Percentiles rank a stretch among this genome's conserved stretches.
These are phyloP conservation scores for Scomberomorus guttatus DNA, from an alignment of 2,797 vertebrate species.

Conservation along the genomic window DNA sequence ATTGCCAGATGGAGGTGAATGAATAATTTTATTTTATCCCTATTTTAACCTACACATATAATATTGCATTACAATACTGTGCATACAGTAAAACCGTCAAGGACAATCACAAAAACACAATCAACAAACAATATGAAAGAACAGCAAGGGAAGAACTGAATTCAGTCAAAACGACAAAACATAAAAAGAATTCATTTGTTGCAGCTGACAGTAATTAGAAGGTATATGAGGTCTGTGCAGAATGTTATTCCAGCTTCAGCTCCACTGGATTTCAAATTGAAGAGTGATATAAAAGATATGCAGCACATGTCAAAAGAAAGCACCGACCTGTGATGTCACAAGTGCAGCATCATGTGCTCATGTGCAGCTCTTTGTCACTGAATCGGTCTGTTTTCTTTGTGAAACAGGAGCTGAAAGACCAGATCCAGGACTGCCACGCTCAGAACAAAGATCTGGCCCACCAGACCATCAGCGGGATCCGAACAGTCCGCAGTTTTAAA, in stretches of 20 bases:
- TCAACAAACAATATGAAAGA: too few relatives aligned
- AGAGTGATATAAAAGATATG: background rate
- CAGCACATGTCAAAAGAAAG: background rate
- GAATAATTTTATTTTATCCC: too few relatives aligned
- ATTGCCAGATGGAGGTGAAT: too few relatives aligned
- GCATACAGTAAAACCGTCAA: too few relatives aligned
- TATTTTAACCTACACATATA: too few relatives aligned
- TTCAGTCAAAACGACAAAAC: background rate
- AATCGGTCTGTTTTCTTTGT: background rate
- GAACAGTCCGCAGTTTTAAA: constrained; percentile 87
- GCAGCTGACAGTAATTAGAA: too few relatives aligned
- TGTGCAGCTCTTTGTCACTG: background rate
- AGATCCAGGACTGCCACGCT: constrained; percentile 88
- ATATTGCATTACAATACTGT: too few relatives aligned
- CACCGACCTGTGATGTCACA: background rate
- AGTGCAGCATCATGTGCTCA: background rate
- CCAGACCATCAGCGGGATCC: constrained; percentile 82
- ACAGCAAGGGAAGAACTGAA: background rate
- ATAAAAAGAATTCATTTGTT: too few relatives aligned
- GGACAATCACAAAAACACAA: too few relatives aligned
- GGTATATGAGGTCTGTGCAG: background rate
- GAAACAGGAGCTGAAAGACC: constrained; percentile 82
- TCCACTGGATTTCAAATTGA: too few relatives aligned
- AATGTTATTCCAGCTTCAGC: too few relatives aligned
- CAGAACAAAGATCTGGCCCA: constrained; percentile 81